Evolutionary conservation across 1,140 invertebrate genomes (phyloP), one percentile per base, ranked within the genome.

Genomic region (Pseudomyrmex cubaensis): DNA sequence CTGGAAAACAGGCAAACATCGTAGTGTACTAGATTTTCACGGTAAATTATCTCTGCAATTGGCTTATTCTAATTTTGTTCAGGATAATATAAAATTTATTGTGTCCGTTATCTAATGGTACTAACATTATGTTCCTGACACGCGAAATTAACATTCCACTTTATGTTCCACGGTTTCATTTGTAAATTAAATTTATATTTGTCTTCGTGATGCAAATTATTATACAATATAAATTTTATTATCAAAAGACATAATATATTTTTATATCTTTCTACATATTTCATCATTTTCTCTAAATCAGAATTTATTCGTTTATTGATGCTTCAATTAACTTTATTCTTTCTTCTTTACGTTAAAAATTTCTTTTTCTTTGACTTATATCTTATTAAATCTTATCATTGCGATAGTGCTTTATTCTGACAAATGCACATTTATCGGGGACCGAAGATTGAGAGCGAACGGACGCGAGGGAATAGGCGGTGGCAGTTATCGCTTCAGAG

Each of bases 401-500:
- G 73, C 10, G 15, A 56, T 52, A 74, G 61, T 46, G 62, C 67
- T 77, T 77, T 52, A 67, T 54, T 67, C 25, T 48, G 12, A 56
- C 25, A n/a, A 25, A 44, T 35, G 74, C 54, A 62, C 44, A 67
- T 77, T 77, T 77, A 61, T 72, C 77, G 69, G 52, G n/a, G 0
- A 69, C 25, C 44, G 48, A 48, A 80, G 66, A 80, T 69, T 15
- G 66, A 10, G 66, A 73, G 76, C 52, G 20, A 74, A 73, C 59
- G 62, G 46, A 66, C 54, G 54, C 54, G 54, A 61, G 54, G 77
- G 67, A 69, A 78, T 78, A 69, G 64, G 48, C 52, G 13, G 48
- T 50, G 13, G 17, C 35, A 56, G 75, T 78, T 78, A 78, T 46
- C 54, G 75, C 35, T 78, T 78, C 64, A 35, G 35, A 46, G 35